A percentile compares a stretch with the other conserved stretches of the same genome.
phyloP scores from a whole-genome alignment of 2,797 vertebrate genomes.

The Oreonectes daqikongensis region DNA sequence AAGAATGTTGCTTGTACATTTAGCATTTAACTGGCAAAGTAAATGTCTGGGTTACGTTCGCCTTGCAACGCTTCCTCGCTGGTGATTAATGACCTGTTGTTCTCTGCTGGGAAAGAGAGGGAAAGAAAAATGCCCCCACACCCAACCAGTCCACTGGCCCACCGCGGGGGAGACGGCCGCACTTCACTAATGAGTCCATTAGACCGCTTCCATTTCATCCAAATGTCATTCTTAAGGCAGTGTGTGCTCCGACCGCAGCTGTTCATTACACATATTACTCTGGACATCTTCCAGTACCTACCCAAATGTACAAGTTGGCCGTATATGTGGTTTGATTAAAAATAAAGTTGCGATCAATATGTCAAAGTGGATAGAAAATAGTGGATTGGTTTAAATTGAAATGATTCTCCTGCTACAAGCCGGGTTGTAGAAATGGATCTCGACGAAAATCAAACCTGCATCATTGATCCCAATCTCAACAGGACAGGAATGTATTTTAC shows the following conservation, averaged over 20 bases:
- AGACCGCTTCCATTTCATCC: constrained; percentile 53
- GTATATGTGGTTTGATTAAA: constrained; percentile 25
- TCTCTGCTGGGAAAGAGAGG: constrained; percentile 22
- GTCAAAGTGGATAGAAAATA: constrained; percentile 20
- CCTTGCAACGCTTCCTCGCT: constrained; percentile 25
- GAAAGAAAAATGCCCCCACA: constrained; percentile 33
- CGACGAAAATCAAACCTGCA: constrained; percentile 60
- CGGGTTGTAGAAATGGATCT: constrained; percentile 58
- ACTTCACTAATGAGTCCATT: constrained; percentile 63
- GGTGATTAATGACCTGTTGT: constrained; percentile 57
- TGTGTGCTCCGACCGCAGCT: constrained; percentile 36
- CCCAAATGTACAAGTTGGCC: constrained; percentile 54
- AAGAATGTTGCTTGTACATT: constrained; percentile 2
- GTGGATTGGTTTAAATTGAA: constrained; percentile 20
- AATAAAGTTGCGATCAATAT: constrained; percentile 36
- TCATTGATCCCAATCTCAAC: constrained; percentile 67
- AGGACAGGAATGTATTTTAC: constrained; percentile 69
- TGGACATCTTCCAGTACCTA: constrained; percentile 21
- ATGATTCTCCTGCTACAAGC: constrained; percentile 15
- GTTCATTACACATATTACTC: constrained; percentile 49
- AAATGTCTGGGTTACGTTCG: not conserved
- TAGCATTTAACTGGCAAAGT: constrained; percentile 8
- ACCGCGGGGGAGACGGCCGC: constrained; percentile 43
- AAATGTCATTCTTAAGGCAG: constrained; percentile 55
- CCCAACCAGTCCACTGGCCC: constrained; percentile 35